These are phyloP conservation scores for Lordiphosa fenestrarum DNA, from an alignment of 2,888 invertebrate species.

Conservation along the genomic window DNA sequence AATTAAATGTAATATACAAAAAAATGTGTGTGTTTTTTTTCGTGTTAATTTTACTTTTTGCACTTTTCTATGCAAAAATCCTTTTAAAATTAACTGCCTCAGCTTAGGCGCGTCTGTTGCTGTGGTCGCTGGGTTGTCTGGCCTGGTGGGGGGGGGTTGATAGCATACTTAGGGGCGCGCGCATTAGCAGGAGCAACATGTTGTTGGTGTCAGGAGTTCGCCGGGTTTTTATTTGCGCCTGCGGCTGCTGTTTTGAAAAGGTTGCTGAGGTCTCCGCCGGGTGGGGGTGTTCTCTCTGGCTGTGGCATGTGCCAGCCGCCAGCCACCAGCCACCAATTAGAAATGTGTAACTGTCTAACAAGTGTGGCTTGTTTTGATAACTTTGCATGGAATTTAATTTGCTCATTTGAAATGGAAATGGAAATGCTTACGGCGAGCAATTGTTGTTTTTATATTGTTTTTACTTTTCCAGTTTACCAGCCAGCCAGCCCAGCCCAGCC, in stretches of 20 bases:
- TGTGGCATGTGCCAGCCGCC: constrained; percentile 3
- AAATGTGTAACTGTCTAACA: constrained; percentile 43
- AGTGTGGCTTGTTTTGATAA: constrained; percentile 24
- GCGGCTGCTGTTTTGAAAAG: constrained; percentile 40
- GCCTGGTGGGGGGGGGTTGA: too few species aligned
- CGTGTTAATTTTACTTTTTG: too few species aligned
- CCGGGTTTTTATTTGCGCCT: constrained; percentile 20
- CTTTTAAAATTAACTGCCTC: constrained; percentile 37
- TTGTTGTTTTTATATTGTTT: constrained; percentile 13
- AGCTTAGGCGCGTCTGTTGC: constrained; percentile 12
- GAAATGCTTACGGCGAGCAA: too few species aligned
- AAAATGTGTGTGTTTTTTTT: too few species aligned
- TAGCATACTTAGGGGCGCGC: constrained; percentile 46
- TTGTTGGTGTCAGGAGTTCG: constrained; percentile 25
- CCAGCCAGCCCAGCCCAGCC: too few species aligned
- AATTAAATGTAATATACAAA: constrained; percentile 6
- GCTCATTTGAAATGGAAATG: constrained; percentile 52
- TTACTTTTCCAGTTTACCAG: constrained; percentile 21
- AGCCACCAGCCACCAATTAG: constrained; percentile 24
- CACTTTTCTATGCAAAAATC: background rate
- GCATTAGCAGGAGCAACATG: constrained; percentile 34
- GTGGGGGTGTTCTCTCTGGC: constrained; percentile 4
- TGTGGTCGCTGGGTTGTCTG: constrained; percentile 10
- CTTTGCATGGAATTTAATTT: constrained; percentile 1
- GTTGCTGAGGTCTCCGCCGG: constrained; percentile 11